Evolutionary conservation across 2,113 vertebrate species (phyloP), one percentile per base, ranked within the genome.

Genomic region (Cochlearius cochlearius): DNA sequence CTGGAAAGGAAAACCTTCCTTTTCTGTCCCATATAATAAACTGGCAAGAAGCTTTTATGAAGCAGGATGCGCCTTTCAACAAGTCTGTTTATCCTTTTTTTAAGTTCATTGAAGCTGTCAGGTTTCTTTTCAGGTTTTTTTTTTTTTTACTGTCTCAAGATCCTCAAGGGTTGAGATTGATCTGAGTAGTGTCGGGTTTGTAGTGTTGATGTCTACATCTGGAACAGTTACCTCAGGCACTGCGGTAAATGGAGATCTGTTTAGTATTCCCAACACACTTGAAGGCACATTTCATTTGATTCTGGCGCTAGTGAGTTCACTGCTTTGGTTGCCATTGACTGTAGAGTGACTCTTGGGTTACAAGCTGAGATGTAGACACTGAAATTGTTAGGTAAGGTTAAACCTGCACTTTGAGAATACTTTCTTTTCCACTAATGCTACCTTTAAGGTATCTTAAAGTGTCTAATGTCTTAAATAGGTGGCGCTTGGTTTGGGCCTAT

Each of bases 401-500:
- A 38, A 36, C 38, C 27, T 63, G 13, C 15, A 11, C 49, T 32
- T 86, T 0, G 3, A 43, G 56, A 52, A 47, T 27, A 11, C 34
- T 39, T 39, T 29, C 12, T 59, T 64, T 41, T 43, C 55, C 32
- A 5, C 43, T 50, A 56, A 38, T 2, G 2, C 27, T 74, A 15
- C 23, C 14, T 68, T 60, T 26, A 62, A 30, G 39, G 32, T 38
- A 8, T 18, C 12, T 13, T 49, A 11, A 11, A 12, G 15, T 75
- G 36, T n/a, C 67, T 56, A 2, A 14, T 19, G 19, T 49, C 49
- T 63, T 64, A 21, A 38, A 41, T 21, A n/a, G 0, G 0, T 22
- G 36, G 53, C 56, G n/a, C 68, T 63, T 0, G 2, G 11, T 74
- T 56, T 68, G 55, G 36, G 12, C 25, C 3, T 21, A 12, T 29